Conservation (phyloP, 2,797 vertebrate genomes). For the Xenops minutus region DNA sequence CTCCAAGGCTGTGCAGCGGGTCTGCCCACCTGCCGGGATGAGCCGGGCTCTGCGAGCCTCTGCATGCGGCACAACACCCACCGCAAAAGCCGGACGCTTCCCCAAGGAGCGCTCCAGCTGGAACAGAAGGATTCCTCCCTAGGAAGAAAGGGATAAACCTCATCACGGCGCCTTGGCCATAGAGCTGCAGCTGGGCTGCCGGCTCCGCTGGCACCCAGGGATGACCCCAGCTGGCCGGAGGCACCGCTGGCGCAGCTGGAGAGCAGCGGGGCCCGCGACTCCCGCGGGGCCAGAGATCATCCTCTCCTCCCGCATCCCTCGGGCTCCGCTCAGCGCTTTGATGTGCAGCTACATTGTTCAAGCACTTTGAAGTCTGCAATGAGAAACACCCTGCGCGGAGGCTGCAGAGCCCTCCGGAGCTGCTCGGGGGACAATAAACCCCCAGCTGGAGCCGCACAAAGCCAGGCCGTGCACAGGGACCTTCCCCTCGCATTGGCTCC, state of each 20-base stretch:
- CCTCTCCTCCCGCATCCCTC: background rate
- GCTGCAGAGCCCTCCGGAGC: background rate
- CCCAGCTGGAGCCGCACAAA: background rate
- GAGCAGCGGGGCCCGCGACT: background rate
- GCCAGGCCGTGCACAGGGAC: background rate
- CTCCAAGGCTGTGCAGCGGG: background rate
- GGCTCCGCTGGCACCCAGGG: accelerated
- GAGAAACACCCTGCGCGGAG: background rate
- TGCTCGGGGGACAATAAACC: background rate
- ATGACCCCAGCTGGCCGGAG: background rate
- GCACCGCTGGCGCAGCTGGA: accelerated
- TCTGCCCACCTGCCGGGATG: accelerated
- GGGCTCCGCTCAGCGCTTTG: background rate
- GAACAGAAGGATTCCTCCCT: background rate
- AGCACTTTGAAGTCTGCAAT: constrained; percentile 20
- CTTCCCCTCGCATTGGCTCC: background rate
- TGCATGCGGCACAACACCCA: no score
- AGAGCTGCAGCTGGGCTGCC: background rate
- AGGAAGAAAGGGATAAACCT: background rate
- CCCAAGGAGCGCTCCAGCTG: background rate
- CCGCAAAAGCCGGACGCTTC: background rate
- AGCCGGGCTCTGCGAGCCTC: accelerated
- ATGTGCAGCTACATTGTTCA: constrained; percentile 27
- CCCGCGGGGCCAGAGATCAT: accelerated
- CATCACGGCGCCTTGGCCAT: accelerated